Base-by-base conservation (phyloP, 2,113 vertebrate species). In the Excalfactoria chinensis region DNA sequence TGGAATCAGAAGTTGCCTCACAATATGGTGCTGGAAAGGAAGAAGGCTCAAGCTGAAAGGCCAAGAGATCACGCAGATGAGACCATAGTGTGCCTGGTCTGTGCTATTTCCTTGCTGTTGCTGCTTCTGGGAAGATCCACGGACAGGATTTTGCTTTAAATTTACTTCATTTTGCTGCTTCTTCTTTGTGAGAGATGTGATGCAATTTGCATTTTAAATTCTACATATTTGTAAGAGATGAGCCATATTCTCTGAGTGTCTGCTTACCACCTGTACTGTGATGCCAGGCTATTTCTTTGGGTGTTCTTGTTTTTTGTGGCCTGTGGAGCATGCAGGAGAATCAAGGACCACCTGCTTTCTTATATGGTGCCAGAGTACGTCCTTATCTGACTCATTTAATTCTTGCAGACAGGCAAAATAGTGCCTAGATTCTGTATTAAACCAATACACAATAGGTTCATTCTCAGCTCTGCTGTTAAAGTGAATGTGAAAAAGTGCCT, bases 1-100 rank as follows among this genome's bases (percentile, higher is more conserved):
- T 68, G 28, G 11, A 26, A 7, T 35, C 32, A 34, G 25, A 15
- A 41, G 69, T 75, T 66, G 32, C 15, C 56, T 62, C 34, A 37
- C 9, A 17, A 37, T 8, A 9, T 46, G 34, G 25, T 17, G 1
- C 25, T 43, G 26, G 20, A 35, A 56, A 48, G 55, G 32, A 68
- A 5, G 63, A 25, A 28, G 30, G 6, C 15, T 63, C 28, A 70
- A 37, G 9, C 23, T 35, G 12, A 20, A 28, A 28, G 13, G 11
- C 32, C 44, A 9, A 49, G 71, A 30, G 7, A 21, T 18, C 7
- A 3, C 8, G 58, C 2, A 0, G 20, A 30, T 62, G 11, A 48
- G 5, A 20, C 11, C 7, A 3, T 0, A 0, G 62, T 9, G 74
- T 59, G 67, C 3, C 59, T 90, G 40, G 4, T 75, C 43, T 0